phyloP scores from a whole-genome alignment of 2,888 invertebrate species.

The Nowickia ferox region DNA sequence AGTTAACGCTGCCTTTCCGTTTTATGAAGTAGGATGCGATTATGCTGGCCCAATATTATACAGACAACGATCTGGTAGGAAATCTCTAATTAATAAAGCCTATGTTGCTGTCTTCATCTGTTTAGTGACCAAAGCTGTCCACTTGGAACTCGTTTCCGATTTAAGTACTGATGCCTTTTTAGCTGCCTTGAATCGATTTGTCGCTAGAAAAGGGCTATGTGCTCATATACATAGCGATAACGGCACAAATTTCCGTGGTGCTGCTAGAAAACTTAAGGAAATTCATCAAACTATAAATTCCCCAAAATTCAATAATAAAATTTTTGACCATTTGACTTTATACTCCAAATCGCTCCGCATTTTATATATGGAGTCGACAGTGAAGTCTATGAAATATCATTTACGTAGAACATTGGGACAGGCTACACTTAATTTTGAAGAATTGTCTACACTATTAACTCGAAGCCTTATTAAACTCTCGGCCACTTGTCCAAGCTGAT shows the following conservation, averaged over 20 bases:
- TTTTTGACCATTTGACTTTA: no score
- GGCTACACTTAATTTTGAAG: conserved; percentile 45
- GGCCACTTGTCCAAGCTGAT: conserved; percentile 47
- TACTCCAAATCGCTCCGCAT: conserved; percentile 32
- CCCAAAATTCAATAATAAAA: no score
- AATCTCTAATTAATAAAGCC: conserved; percentile 49
- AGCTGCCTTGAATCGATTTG: no score
- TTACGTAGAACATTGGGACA: conserved; percentile 19
- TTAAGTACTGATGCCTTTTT: no score
- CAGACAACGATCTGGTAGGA: conserved; percentile 37
- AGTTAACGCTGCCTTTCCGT: conserved; percentile 35
- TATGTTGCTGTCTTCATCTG: conserved; percentile 67
- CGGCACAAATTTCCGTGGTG: no score
- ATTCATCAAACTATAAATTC: no score
- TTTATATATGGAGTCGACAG: conserved; percentile 36
- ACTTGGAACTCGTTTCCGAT: conserved; percentile 49
- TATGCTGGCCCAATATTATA: conserved; percentile 48
- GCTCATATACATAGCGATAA: no score
- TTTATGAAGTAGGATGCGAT: conserved; percentile 53
- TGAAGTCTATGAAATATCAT: conserved; percentile 36
- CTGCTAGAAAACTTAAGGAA: no score
- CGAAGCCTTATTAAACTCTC: conserved; percentile 49
- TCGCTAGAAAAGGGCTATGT: no score
- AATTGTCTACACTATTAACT: conserved; percentile 26
- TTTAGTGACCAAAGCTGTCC: conserved; percentile 39